These are phyloP conservation scores for Elephas maximus DNA, from an alignment of 2,113 vertebrate genomes.

Conservation along the genomic window DNA sequence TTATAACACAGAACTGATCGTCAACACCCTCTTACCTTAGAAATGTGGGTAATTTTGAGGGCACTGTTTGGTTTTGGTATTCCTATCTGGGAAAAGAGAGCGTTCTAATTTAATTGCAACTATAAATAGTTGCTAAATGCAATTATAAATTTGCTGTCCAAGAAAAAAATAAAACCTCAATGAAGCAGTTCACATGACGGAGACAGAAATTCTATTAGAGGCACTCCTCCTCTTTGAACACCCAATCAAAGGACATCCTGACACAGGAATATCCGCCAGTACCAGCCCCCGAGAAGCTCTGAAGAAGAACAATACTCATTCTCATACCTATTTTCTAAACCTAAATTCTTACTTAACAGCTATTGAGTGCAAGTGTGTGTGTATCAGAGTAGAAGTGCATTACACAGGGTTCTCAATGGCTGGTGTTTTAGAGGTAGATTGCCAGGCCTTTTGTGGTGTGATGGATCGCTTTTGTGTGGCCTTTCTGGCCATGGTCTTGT, in stretches of 20 bases:
- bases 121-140: neutral
- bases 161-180: neutral
- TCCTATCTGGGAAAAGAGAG: neutral
- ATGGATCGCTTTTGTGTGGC: too few relatives aligned
- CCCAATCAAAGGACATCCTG: neutral
- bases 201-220: neutral
- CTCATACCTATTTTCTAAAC: neutral
- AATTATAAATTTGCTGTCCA: neutral
- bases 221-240: neutral
- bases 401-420: neutral
- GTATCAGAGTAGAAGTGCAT: neutral
- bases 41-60: neutral
- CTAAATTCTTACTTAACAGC: neutral
- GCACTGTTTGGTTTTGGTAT: neutral
- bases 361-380: neutral
- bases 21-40: neutral
- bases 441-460: neutral
- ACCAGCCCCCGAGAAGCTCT: neutral
- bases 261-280: neutral
- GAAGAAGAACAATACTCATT: neutral
- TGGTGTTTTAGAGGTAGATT: neutral
- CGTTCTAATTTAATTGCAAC: neutral
- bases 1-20: neutral
- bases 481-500: too few relatives aligned
- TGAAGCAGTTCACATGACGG: slow-evolving; percentile 6